Conservation (phyloP, 1,140 invertebrate species). For the Scaptomyza graminum region DNA sequence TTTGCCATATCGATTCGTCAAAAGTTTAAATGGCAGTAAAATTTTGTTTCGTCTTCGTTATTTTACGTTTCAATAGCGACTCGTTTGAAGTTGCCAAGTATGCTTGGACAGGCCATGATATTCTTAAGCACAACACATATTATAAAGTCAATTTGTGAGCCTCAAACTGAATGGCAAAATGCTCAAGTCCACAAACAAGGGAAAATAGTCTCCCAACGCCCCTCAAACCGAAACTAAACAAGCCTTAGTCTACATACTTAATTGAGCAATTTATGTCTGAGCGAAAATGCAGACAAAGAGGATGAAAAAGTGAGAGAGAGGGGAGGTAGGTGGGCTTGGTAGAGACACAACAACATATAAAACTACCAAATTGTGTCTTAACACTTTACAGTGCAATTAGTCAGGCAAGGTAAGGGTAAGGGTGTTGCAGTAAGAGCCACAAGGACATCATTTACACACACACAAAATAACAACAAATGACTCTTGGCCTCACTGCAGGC, state of each 20-base stretch:
- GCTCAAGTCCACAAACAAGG: slow-evolving; percentile 15
- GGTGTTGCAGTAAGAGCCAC: not conserved
- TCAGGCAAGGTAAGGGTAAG: slow-evolving; percentile 7
- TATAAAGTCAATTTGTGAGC: slow-evolving; percentile 31
- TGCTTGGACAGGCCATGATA: slow-evolving; percentile 4
- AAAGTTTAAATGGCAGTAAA: not conserved
- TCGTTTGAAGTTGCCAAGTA: slow-evolving; percentile 21
- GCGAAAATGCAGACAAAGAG: not conserved
- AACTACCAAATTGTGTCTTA: slow-evolving; percentile 63
- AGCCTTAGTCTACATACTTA: slow-evolving; percentile 37
- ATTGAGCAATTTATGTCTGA: slow-evolving; percentile 54
- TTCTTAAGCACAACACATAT: slow-evolving; percentile 25
- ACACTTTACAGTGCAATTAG: slow-evolving; percentile 73
- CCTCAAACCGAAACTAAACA: not conserved
- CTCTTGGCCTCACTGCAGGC: slow-evolving; percentile 26
- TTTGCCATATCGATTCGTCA: too few species aligned
- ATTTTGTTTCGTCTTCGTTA: not conserved
- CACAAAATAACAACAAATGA: slow-evolving; percentile 11
- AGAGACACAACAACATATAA: slow-evolving; percentile 34
- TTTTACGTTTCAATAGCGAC: not conserved
- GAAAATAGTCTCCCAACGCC: too few species aligned
- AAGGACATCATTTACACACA: slow-evolving; percentile 9
- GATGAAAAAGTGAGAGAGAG: not conserved
- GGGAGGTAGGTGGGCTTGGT: not conserved
- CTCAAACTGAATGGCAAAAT: slow-evolving; percentile 37